A percentile compares a stretch with the other conserved stretches of the same genome.
Conservation (phyloP, 2,888 invertebrate species). For the Eudemis profundana region DNA sequence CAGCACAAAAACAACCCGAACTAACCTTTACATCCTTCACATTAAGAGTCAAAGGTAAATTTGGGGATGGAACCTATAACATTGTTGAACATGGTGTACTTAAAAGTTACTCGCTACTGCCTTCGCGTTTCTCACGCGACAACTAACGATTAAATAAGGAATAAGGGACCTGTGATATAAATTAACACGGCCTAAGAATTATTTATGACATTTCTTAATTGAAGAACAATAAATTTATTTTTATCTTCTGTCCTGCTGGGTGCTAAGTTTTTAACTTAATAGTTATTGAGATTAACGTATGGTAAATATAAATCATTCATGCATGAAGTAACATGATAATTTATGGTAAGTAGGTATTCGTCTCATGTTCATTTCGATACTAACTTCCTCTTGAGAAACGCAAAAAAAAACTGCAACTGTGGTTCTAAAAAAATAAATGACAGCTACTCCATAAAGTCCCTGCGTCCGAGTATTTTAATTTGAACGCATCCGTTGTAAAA, state of each 20-base stretch:
- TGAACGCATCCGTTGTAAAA: slow-evolving; percentile 32
- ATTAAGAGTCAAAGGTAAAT: not conserved
- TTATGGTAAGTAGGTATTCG: not conserved
- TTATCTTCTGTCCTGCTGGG: slow-evolving; percentile 25
- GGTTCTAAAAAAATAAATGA: too few species aligned
- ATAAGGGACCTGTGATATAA: slow-evolving; percentile 72
- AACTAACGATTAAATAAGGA: slow-evolving; percentile 71
- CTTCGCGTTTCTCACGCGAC: slow-evolving; percentile 84
- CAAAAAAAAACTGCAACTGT: not conserved
- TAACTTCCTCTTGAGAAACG: not conserved
- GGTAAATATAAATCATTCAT: too few species aligned
- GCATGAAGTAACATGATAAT: not conserved
- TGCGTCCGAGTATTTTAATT: slow-evolving; percentile 19
- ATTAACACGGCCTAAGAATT: slow-evolving; percentile 68
- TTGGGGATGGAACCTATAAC: slow-evolving; percentile 29
- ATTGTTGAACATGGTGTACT: slow-evolving; percentile 53
- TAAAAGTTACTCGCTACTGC: slow-evolving; percentile 75
- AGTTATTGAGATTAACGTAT: slow-evolving; percentile 28
- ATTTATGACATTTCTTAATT: slow-evolving; percentile 47
- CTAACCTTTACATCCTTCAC: slow-evolving; percentile 46
- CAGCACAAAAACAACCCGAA: slow-evolving; percentile 39
- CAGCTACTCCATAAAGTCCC: not conserved
- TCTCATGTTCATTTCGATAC: not conserved
- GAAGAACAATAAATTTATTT: slow-evolving; percentile 46
- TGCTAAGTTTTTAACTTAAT: slow-evolving; percentile 30